These are phyloP conservation scores for Columba livia DNA, from an alignment of 2,113 vertebrate species.

Conservation along the genomic window DNA sequence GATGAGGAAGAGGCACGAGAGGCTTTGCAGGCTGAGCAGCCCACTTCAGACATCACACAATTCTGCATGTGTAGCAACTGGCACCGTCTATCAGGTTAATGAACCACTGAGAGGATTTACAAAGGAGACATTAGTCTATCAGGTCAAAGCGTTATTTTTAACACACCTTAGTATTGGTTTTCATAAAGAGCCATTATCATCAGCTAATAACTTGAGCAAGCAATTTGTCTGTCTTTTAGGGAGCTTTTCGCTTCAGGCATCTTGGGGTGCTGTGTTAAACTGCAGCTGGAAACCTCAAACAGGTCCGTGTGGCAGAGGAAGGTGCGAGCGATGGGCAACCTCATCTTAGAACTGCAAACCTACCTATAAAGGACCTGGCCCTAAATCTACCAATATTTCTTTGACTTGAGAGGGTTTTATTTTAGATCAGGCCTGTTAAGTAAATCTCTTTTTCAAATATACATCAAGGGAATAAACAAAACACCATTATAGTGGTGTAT, in stretches of 20 bases:
- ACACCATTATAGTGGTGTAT: not conserved
- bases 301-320: fast-evolving
- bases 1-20: not conserved
- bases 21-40: not conserved
- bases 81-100: not conserved
- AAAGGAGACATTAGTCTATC: not conserved
- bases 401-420: not conserved
- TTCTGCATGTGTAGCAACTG: not conserved
- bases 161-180: not conserved
- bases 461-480: not conserved
- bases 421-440: not conserved
- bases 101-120: not conserved
- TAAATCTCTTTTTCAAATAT: not conserved
- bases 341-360: not conserved
- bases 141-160: not conserved
- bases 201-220: not conserved
- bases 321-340: not conserved
- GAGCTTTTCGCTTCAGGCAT: not conserved
- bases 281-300: not conserved
- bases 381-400: not conserved
- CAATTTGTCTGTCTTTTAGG: not conserved
- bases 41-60: not conserved
- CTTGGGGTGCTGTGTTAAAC: not conserved
- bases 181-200: not conserved
- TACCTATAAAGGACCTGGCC: not conserved